Evolutionary conservation across 2,113 vertebrate genomes (phyloP).

Genomic region (Tenrec ecaudatus): DNA sequence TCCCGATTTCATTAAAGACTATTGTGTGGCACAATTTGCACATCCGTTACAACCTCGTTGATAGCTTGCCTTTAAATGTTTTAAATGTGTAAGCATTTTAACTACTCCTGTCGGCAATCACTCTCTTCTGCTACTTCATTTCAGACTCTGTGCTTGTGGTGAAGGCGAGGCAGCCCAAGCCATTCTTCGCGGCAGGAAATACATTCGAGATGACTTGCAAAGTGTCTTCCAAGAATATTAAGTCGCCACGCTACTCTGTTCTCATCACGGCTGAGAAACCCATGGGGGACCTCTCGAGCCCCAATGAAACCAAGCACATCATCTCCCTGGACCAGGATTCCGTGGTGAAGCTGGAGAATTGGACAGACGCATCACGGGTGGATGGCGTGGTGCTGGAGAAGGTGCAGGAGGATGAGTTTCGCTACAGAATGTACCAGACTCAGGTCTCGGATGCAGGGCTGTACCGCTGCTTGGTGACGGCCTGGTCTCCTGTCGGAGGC

Average conservation of each 20-base stretch:
- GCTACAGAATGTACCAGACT: slow-evolving; percentile 93
- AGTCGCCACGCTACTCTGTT: slow-evolving; percentile 92
- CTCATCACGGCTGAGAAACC: slow-evolving; percentile 91
- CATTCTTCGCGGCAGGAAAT: slow-evolving; percentile 92
- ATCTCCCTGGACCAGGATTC: slow-evolving; percentile 94
- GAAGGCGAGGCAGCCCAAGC: slow-evolving; percentile 89
- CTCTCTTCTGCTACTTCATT: slow-evolving; percentile 66
- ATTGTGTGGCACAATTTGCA: neutral
- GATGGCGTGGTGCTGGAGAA: slow-evolving; percentile 94
- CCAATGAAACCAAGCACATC: slow-evolving; percentile 88
- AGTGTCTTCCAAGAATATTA: slow-evolving; percentile 91
- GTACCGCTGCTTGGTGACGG: slow-evolving; percentile 94
- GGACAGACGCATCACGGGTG: slow-evolving; percentile 89
- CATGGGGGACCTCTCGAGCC: slow-evolving; percentile 67
- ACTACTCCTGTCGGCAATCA: neutral
- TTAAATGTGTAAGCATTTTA: neutral
- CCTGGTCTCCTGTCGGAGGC: slow-evolving; percentile 91
- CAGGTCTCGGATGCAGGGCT: slow-evolving; percentile 93
- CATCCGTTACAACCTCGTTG: neutral
- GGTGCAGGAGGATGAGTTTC: slow-evolving; percentile 92
- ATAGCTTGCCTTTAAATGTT: neutral
- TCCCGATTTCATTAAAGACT: slow-evolving; percentile 5
- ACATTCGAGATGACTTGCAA: slow-evolving; percentile 97
- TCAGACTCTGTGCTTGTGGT: slow-evolving; percentile 88
- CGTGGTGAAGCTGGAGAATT: slow-evolving; percentile 91